Evolutionary conservation across 1,140 invertebrate species (phyloP), one percentile per base, ranked within the genome.

Genomic region (Gonatopus flavifemur): DNA sequence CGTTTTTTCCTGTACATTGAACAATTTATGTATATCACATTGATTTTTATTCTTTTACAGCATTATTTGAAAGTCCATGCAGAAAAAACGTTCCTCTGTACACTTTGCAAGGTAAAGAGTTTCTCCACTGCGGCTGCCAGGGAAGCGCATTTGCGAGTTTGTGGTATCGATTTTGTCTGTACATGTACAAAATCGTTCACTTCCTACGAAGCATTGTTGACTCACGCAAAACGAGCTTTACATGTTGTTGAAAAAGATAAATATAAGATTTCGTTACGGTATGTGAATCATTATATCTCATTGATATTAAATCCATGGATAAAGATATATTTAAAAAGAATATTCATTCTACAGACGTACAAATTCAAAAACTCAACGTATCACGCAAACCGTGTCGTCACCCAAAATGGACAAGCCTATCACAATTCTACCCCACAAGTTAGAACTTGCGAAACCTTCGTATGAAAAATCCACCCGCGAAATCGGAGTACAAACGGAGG

Each of bases 21-120:
- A 33, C 6, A 28, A 33, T 33, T 37, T 3, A n/a, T 21, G 9
- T 35, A 3, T 21, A 12, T 44, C 18, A 19, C 12, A 2, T 18
- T 41, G n/a, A 20, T 19, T 13, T 33, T 37, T 32, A 33, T 24
- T 12, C 21, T 51, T 44, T 72, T 69, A 15, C 70, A 86, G 73
- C 85, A 86, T 60, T 86, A 82, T 52, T 69, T 84, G 33, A 86
- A 86, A 66, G 80, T 81, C 7, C 85, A 86, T 49, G 79, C 81
- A 9, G 70, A 77, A 9, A 86, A 84, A 67, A 77, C 60, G 6
- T 79, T 76, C 56, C 57, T 62, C 9, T 86, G 84, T 57, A 58
- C 55, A 3, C 62, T 59, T 18, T 86, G 85, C 50, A 57, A 73
- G 2, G n/a, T n/a, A n/a, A 84, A 84, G 59, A 70, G 72, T 47